Base-by-base conservation (phyloP, 2,888 invertebrate genomes). In the Cantharis rufa region DNA sequence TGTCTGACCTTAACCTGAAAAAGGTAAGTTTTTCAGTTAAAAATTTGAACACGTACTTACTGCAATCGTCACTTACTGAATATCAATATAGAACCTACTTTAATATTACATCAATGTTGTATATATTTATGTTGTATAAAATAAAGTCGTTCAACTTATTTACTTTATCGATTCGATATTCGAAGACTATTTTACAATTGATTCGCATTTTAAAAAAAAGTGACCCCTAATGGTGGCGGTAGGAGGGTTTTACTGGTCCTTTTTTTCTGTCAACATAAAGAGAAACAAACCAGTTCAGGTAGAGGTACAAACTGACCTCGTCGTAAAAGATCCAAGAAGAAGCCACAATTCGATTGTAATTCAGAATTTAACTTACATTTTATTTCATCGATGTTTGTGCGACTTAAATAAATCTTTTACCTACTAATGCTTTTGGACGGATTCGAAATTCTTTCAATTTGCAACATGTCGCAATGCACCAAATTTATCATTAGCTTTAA, bases 61-160 rank as follows among this genome's bases (percentile, higher is more conserved):
- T 64, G 78, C 75, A 76, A 75, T 75, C 72, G 72, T 72, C 78
- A 75, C 71, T 71, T 77, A 28, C 69, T 73, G 75, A 73, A 75
- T 66, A 71, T 75, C 72, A 70, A 48, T 48, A 48, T 48, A n/a
- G n/a, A 48, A 48, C 48, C 48, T 48, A 48, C 48, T 48, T 48
- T 48, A 48, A n/a, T 48, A 48, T 48, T 48, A 48, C 48, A n/a
- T 48, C 48, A 48, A 48, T 48, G 48, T n/a, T 48, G 48, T 48
- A 28, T 48, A n/a, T n/a, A 48, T 48, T 48, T 48, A 48, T 48
- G 48, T 48, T 48, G 7, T 48, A 9, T 48, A 48, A 48, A 48
- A 48, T 48, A 48, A 48, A 48, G 48, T 48, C 48, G 48, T 48
- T 48, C 48, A 48, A 48, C 48, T 48, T 48, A n/a, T 48, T 48